phyloP scores from a whole-genome alignment of 2,888 invertebrate genomes.

The Opisthograptis luteolata region DNA sequence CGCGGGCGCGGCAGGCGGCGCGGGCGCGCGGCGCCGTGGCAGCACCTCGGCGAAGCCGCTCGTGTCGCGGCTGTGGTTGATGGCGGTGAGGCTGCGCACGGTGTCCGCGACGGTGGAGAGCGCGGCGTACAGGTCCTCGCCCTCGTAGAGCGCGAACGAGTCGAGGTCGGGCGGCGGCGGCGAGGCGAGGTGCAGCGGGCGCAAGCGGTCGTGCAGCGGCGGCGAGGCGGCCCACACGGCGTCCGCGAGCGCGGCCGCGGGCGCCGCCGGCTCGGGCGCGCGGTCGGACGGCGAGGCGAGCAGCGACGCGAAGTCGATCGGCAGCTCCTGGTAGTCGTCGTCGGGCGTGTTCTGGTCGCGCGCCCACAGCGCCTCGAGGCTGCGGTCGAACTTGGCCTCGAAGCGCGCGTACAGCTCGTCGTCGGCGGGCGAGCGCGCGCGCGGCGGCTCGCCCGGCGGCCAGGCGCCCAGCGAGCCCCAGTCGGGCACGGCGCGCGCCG shows the following conservation, averaged over 20 bases:
- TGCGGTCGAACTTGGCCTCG: slow-evolving; percentile 88
- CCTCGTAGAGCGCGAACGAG: slow-evolving; percentile 66
- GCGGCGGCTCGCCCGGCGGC: slow-evolving; percentile 65
- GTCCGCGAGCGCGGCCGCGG: slow-evolving; percentile 57
- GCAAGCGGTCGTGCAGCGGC: slow-evolving; percentile 59
- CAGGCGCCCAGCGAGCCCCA: slow-evolving; percentile 67
- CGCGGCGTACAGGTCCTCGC: slow-evolving; percentile 70
- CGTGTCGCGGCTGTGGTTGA: slow-evolving; percentile 85
- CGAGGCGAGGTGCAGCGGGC: slow-evolving; percentile 57
- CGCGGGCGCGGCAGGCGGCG: slow-evolving; percentile 77
- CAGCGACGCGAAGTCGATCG: slow-evolving; percentile 85
- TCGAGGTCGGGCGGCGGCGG: slow-evolving; percentile 51
- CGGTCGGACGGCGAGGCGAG: slow-evolving; percentile 84
- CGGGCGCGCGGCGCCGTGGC: slow-evolving; percentile 72
- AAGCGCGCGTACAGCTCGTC: slow-evolving; percentile 84
- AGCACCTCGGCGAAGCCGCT: slow-evolving; percentile 86
- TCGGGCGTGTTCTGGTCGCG: slow-evolving; percentile 79
- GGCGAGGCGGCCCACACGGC: slow-evolving; percentile 48
- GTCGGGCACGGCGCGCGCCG: slow-evolving; percentile 63
- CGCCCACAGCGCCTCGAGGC: slow-evolving; percentile 88
- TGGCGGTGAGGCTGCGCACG: slow-evolving; percentile 81
- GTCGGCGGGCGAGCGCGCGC: slow-evolving; percentile 67
- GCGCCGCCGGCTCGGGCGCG: slow-evolving; percentile 71
- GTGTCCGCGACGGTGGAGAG: slow-evolving; percentile 65
- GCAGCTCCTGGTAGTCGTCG: slow-evolving; percentile 85